These are phyloP conservation scores for Sarcophaga carnaria DNA, from an alignment of 2,888 invertebrate species.

Conservation along the genomic window DNA sequence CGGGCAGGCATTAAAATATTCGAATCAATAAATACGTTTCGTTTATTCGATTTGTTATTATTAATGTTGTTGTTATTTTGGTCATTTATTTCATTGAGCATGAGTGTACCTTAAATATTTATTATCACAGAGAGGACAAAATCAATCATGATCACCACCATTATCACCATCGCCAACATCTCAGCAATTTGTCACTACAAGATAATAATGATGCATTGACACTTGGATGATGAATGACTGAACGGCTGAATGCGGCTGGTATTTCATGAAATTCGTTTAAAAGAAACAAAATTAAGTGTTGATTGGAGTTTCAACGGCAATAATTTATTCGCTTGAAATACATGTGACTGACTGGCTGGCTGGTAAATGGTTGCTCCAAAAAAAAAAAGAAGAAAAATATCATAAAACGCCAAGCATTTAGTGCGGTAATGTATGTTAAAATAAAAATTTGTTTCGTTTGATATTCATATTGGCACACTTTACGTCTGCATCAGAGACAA, in stretches of 20 bases:
- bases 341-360: neutral
- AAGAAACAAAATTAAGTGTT: constrained; percentile 4
- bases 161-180: neutral
- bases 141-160: neutral
- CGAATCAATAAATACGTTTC: neutral
- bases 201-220: constrained; percentile 44
- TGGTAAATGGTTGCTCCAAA: neutral
- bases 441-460: too few species aligned
- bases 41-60: neutral
- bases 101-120: constrained; percentile 9
- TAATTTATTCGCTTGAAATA: neutral
- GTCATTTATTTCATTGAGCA: neutral
- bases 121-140: constrained; percentile 23
- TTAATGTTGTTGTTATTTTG: neutral
- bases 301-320: neutral
- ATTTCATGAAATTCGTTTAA: neutral
- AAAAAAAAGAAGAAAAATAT: neutral
- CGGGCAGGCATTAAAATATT: neutral
- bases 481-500: too few species aligned
- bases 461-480: too few species aligned
- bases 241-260: neutral
- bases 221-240: constrained; percentile 25
- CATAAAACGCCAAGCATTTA: neutral
- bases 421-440: too few species aligned
- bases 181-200: constrained; percentile 49